Conservation (phyloP, 1,140 invertebrate species). For the Zaprionus gabonicus region DNA sequence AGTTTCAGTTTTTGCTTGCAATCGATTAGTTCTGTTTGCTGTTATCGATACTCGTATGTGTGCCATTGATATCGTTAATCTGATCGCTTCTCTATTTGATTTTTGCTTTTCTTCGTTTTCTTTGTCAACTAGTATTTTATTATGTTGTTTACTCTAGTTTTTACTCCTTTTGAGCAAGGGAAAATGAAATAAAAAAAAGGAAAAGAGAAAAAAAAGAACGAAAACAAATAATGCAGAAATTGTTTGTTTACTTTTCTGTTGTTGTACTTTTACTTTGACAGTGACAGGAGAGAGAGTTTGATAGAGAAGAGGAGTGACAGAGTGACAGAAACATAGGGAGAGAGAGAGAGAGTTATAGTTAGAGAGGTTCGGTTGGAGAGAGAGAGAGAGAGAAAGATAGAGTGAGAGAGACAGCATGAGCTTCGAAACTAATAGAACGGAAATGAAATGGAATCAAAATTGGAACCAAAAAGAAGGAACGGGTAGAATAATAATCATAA, state of each 20-base stretch:
- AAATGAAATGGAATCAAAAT: conserved; percentile 54
- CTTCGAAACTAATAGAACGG: conserved; percentile 61
- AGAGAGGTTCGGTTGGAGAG: conserved; percentile 11
- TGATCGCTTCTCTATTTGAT: conserved; percentile 60
- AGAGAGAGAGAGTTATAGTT: conserved; percentile 14
- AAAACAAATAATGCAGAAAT: conserved; percentile 50
- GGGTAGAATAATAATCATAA: conserved; percentile 13
- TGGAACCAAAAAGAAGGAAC: conserved; percentile 31
- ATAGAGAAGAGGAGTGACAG: conserved; percentile 29
- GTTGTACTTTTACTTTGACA: conserved; percentile 44
- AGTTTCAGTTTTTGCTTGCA: conserved; percentile 80
- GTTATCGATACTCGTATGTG: conserved; percentile 42
- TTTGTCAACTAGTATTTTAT: conserved; percentile 50
- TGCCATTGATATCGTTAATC: conserved; percentile 34
- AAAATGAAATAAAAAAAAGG: conserved; percentile 17
- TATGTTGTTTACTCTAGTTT: conserved; percentile 26
- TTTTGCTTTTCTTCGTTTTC: conserved; percentile 80
- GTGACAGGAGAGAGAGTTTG: conserved; percentile 22
- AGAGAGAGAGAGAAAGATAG: conserved; percentile 25
- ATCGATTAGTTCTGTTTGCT: conserved; percentile 57
- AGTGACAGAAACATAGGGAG: conserved; percentile 40
- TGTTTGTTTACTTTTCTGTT: conserved; percentile 48
- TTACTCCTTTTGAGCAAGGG: conserved; percentile 11
- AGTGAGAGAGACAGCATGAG: conserved; percentile 40
- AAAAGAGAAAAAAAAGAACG: conserved; percentile 25